Percentiles rank a stretch among this genome's conserved stretches.
phyloP scores from a whole-genome alignment of 2,797 vertebrate genomes.

The Acanthurus tractus region DNA sequence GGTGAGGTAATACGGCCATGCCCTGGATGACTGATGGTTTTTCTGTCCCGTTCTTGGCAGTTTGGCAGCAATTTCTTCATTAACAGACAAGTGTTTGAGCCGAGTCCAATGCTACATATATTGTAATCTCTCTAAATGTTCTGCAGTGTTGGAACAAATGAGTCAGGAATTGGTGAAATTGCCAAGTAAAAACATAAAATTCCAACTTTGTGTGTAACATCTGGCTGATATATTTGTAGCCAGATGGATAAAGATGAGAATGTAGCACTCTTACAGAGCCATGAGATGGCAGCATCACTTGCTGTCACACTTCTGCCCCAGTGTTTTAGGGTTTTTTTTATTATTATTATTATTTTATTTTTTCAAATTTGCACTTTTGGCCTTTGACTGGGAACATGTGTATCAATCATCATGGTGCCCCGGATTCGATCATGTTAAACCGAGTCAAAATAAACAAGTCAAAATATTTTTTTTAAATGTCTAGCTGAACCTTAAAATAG shows the following conservation, averaged over 20 bases:
- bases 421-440: slow-evolving; percentile 4
- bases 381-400: slow-evolving; percentile 8
- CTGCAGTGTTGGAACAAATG: slow-evolving; percentile 38
- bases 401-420: not conserved
- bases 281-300: slow-evolving; percentile 77
- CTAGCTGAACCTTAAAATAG: slow-evolving; percentile 7
- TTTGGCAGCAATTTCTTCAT: slow-evolving; percentile 49
- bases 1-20: slow-evolving; percentile 65
- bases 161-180: slow-evolving; percentile 15
- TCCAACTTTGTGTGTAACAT: slow-evolving; percentile 16
- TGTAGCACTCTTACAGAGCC: slow-evolving; percentile 65
- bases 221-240: slow-evolving; percentile 18
- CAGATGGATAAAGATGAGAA: not conserved
- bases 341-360: not conserved
- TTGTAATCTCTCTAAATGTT: slow-evolving; percentile 44
- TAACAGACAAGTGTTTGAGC: slow-evolving; percentile 33
- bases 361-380: slow-evolving; percentile 1
- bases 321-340: too few relatives aligned
- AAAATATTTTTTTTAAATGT: slow-evolving; percentile 13
- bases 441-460: not conserved
- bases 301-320: not conserved
- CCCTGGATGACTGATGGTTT: slow-evolving; percentile 54
- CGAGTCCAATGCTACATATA: slow-evolving; percentile 16
- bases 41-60: slow-evolving; percentile 50
- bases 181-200: slow-evolving; percentile 45